phyloP scores from a whole-genome alignment of 2,888 invertebrate genomes.

The Bellardia pandia region DNA sequence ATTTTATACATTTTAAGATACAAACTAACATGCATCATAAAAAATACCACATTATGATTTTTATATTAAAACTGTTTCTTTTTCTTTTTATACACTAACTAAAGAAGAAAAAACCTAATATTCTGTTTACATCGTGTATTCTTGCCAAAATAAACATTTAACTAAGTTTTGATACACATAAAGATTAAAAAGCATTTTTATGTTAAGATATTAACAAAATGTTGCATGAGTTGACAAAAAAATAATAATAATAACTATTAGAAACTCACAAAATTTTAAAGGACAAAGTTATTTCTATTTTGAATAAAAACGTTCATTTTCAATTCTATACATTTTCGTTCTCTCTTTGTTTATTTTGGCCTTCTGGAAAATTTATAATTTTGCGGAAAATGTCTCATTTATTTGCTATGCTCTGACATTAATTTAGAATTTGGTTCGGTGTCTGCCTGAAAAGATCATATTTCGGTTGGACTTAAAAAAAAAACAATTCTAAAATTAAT shows the following conservation, averaged over 20 bases:
- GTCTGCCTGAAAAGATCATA: no score
- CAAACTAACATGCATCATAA: constrained; percentile 1
- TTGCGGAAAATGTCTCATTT: neutral
- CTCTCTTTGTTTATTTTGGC: neutral
- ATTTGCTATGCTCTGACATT: neutral
- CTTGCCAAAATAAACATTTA: neutral
- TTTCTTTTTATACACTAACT: neutral
- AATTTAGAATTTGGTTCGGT: neutral
- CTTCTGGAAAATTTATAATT: neutral
- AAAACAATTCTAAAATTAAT: no score
- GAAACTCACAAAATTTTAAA: neutral
- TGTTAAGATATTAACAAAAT: constrained; percentile 14
- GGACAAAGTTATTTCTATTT: neutral
- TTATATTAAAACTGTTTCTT: neutral
- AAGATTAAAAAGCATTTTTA: constrained; percentile 22
- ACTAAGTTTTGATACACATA: constrained; percentile 7
- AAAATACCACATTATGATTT: constrained; percentile 1
- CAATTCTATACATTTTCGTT: neutral
- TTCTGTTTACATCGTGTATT: neutral
- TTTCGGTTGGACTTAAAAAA: no score
- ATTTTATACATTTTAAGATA: constrained; percentile 8
- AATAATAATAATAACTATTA: neutral
- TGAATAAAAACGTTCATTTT: neutral
- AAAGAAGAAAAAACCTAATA: no score
- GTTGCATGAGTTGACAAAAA: neutral